Conservation (phyloP, 2,113 vertebrate genomes). For the Ranitomeya imitator region DNA sequence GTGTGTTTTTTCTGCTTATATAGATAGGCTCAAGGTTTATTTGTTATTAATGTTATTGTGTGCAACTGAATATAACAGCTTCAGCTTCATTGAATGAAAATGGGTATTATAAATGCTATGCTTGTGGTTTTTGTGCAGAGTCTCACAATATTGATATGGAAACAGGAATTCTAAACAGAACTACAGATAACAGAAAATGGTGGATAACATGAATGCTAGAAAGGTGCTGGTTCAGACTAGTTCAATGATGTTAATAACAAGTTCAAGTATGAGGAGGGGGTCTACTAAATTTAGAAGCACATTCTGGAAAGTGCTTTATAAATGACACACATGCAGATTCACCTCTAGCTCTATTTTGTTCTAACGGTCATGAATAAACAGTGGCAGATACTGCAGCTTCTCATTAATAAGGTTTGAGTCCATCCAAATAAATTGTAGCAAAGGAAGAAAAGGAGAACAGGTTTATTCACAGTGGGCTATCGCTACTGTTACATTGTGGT, state of each 20-base stretch:
- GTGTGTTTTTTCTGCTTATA: too few species aligned
- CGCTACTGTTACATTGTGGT: neutral
- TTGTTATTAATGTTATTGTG: neutral
- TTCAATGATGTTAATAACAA: slow-evolving; percentile 46
- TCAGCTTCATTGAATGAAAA: neutral
- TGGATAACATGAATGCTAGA: slow-evolving; percentile 4
- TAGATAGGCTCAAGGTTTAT: too few species aligned
- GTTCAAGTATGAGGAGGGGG: slow-evolving; percentile 3
- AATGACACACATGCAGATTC: slow-evolving; percentile 33
- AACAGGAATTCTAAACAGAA: slow-evolving; percentile 36
- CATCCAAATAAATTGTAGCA: neutral
- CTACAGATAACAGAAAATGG: slow-evolving; percentile 1
- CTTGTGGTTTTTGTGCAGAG: neutral
- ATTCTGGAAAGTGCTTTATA: slow-evolving; percentile 41
- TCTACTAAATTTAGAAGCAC: slow-evolving; percentile 50
- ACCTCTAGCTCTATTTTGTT: slow-evolving; percentile 33
- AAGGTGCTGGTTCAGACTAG: slow-evolving; percentile 40
- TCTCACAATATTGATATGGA: neutral
- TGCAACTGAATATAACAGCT: neutral
- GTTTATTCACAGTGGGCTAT: neutral
- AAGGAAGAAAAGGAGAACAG: neutral
- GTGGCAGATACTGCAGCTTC: neutral
- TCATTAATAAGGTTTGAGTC: neutral
- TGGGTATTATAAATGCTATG: neutral
- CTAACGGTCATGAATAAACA: slow-evolving; percentile 18